Percentiles rank a stretch among this genome's conserved stretches.
phyloP scores from a whole-genome alignment of 2,888 invertebrate species.

The Drosophila cognata region DNA sequence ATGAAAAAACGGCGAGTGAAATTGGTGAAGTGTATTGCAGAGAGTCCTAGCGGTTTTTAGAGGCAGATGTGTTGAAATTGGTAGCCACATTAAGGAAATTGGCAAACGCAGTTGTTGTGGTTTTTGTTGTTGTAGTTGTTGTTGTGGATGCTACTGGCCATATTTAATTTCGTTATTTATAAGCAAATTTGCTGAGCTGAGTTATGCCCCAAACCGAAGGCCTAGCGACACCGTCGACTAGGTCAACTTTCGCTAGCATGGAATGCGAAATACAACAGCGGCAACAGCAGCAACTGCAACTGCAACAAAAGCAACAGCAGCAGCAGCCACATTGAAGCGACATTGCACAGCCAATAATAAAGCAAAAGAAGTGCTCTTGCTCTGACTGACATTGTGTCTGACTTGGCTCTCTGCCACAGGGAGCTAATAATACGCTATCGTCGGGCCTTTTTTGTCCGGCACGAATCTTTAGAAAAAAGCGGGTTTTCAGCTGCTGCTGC shows the following conservation, averaged over 20 bases:
- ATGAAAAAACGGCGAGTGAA: slow-evolving; percentile 26
- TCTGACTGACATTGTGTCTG: slow-evolving; percentile 77
- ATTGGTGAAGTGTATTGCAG: slow-evolving; percentile 34
- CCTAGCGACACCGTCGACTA: slow-evolving; percentile 79
- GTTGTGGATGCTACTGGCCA: slow-evolving; percentile 65
- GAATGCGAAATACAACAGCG: slow-evolving; percentile 77
- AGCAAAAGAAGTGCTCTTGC: slow-evolving; percentile 79
- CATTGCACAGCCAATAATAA: slow-evolving; percentile 80
- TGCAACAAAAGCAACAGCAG: slow-evolving; percentile 29
- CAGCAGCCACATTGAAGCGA: slow-evolving; percentile 37
- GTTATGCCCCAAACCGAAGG: slow-evolving; percentile 65
- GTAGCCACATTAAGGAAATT: slow-evolving; percentile 61
- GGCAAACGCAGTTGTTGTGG: slow-evolving; percentile 31
- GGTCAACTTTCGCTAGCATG: slow-evolving; percentile 83
- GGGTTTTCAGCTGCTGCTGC: slow-evolving; percentile 29
- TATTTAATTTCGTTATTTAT: slow-evolving; percentile 80
- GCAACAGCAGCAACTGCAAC: slow-evolving; percentile 43
- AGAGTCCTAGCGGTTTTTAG: slow-evolving; percentile 32
- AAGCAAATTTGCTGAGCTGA: slow-evolving; percentile 74
- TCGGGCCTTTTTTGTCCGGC: slow-evolving; percentile 64
- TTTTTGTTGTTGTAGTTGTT: slow-evolving; percentile 26
- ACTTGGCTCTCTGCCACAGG: slow-evolving; percentile 64
- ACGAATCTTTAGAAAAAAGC: slow-evolving; percentile 57
- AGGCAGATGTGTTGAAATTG: slow-evolving; percentile 72
- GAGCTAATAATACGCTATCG: slow-evolving; percentile 72